phyloP scores from a whole-genome alignment of 2,113 vertebrate species.

The Colinus virginianus region DNA sequence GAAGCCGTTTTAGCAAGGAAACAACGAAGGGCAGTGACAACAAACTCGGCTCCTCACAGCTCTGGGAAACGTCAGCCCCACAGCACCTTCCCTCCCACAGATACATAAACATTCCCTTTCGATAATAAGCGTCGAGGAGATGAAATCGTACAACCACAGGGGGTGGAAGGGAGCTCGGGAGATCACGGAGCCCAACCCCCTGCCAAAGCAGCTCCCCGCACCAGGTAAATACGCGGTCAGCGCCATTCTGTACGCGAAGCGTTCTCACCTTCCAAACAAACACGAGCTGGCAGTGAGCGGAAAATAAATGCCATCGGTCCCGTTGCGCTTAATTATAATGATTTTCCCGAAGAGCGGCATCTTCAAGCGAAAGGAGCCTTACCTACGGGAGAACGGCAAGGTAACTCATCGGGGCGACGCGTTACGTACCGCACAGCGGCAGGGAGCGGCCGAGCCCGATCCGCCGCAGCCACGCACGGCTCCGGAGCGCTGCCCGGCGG shows the following conservation, averaged over 20 bases:
- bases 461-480: no score
- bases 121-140: neutral
- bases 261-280: slow-evolving; percentile 89
- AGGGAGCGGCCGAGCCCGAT: no score
- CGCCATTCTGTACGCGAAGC: neutral
- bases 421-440: neutral
- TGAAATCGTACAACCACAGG: neutral
- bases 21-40: neutral
- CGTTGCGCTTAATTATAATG: slow-evolving; percentile 86
- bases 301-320: slow-evolving; percentile 86
- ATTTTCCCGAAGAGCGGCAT: slow-evolving; percentile 88
- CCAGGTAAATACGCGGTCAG: neutral
- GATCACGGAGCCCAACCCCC: no score
- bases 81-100: neutral
- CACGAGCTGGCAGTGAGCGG: slow-evolving; percentile 85
- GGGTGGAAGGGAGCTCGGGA: no score
- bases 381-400: neutral
- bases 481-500: no score
- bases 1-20: neutral
- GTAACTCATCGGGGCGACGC: neutral
- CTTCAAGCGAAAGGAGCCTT: slow-evolving; percentile 21
- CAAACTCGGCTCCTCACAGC: neutral
- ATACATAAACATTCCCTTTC: neutral
- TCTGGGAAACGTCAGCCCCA: neutral
- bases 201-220: no score